Evolutionary conservation across 2,113 vertebrate genomes (phyloP), one percentile per base, ranked within the genome.

Genomic region (Athene noctua): DNA sequence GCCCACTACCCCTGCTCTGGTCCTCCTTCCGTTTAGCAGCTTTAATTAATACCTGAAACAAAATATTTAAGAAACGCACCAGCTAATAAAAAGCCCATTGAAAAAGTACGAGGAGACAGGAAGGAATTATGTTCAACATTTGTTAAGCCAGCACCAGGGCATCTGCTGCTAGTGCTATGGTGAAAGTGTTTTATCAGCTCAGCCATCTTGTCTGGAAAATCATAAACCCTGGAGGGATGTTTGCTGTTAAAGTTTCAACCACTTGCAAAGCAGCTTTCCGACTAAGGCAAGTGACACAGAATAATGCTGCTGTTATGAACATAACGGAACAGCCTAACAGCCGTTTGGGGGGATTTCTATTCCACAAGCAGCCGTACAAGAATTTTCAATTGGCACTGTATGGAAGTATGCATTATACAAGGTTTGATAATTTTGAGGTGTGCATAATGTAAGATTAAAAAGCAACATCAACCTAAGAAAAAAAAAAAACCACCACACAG

Each of bases 11-110:
- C 26, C 16, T 3, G 3, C 6, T 8, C 55, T 7, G 49, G 83
- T 77, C 92, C 80, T 70, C 59, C 93, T 78, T 51, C 94, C 94
- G 96, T 94, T 92, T 38, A 92, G 95, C 44, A 93, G 94, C 79
- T 97, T 98, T 97, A 98, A 98, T 97, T 97, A 98, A 87, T 91
- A 95, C 95, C 96, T 74, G 70, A 97, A 97, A 94, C 96, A 87
- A 96, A 97, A 93, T 91, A 97, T 95, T 97, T 97, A 80, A 94
- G 97, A 91, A 88, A 97, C 32, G 81, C 92, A 93, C 79, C 77
- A 91, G 96, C 91, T 86, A 95, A 42, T 83, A 80, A 42, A 85
- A 80, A 96, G 96, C 92, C 95, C 86, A 66, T 32, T 79, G 95
- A 87, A 88, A 78, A 75, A 93, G 96, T 95, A 74, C 61, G 85